These are phyloP conservation scores for Zaprionus lachaisei DNA, from an alignment of 1,140 invertebrate genomes.

Conservation along the genomic window DNA sequence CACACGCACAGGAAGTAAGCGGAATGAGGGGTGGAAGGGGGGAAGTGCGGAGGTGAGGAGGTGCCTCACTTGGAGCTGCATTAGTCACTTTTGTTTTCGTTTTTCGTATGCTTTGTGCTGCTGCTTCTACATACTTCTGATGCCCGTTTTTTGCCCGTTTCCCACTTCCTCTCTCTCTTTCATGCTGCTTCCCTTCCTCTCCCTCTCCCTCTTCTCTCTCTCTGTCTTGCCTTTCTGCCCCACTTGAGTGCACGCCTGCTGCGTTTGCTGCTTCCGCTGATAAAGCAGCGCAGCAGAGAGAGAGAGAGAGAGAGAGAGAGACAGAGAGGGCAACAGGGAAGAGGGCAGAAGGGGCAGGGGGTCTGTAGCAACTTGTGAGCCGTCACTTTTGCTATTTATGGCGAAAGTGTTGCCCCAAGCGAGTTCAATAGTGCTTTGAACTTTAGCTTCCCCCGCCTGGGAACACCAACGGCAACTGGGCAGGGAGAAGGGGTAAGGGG, in stretches of 20 bases:
- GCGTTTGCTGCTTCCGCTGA: constrained; percentile 40
- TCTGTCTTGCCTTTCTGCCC: neutral
- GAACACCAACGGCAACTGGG: constrained; percentile 12
- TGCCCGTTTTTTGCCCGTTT: constrained; percentile 6
- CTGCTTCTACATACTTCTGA: neutral
- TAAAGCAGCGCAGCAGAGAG: constrained; percentile 27
- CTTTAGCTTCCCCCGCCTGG: constrained; percentile 62
- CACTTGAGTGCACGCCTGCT: constrained; percentile 20
- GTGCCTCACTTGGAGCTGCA: constrained; percentile 57
- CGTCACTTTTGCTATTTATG: constrained; percentile 74
- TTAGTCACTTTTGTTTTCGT: constrained; percentile 82
- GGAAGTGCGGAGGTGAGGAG: neutral
- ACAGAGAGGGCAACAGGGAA: neutral
- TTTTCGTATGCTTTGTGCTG: constrained; percentile 26
- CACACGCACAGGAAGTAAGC: constrained; percentile 76
- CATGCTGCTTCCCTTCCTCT: neutral
- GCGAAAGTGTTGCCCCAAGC: constrained; percentile 72
- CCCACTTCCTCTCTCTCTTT: constrained; percentile 20
- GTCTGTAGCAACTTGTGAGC: constrained; percentile 12
- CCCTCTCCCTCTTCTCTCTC: neutral
- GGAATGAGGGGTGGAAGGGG: constrained; percentile 27
- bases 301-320: neutral
- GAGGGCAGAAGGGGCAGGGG: neutral
- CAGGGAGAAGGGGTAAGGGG: neutral
- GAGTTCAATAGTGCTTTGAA: constrained; percentile 82